A percentile compares a stretch with the other conserved stretches of the same genome.
phyloP scores from a whole-genome alignment of 2,113 vertebrate species.

The Dicrurus megarhynchus region DNA sequence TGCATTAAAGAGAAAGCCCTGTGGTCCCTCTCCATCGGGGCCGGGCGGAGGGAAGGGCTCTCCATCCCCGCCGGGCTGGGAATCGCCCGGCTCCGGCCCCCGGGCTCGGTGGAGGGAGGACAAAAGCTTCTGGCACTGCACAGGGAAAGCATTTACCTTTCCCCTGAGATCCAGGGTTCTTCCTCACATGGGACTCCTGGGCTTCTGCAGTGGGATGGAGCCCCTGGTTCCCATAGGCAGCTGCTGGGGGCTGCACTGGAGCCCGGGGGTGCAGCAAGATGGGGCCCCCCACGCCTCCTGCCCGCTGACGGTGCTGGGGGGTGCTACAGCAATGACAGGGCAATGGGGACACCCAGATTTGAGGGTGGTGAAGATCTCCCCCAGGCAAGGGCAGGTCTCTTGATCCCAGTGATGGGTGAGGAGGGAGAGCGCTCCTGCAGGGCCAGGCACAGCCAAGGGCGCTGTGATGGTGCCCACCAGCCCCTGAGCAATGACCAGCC shows the following conservation, averaged over 20 bases:
- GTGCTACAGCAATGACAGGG: neutral
- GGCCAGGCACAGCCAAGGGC: neutral
- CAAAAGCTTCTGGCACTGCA: neutral
- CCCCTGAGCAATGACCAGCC: neutral
- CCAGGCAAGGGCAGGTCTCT: neutral
- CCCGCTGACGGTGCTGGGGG: rapidly evolving
- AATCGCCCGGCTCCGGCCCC: neutral
- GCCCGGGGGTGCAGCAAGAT: neutral
- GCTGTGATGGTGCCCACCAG: rapidly evolving
- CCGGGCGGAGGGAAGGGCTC: neutral
- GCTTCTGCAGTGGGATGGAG: neutral
- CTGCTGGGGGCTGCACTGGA: neutral
- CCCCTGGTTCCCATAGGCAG: neutral
- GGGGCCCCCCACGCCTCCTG: rapidly evolving
- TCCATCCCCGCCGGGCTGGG: neutral
- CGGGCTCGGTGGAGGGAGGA: rapidly evolving
- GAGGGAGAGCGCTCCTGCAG: neutral
- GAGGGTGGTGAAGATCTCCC: neutral
- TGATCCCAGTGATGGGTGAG: neutral
- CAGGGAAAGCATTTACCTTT: neutral
- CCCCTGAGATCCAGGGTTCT: neutral
- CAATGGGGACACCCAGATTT: neutral
- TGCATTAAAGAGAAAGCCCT: slow-evolving; percentile 77
- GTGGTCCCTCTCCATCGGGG: neutral
- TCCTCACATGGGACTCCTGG: neutral